Conservation (phyloP, 2,888 invertebrate genomes). For the Alloscopus bannaensis region DNA sequence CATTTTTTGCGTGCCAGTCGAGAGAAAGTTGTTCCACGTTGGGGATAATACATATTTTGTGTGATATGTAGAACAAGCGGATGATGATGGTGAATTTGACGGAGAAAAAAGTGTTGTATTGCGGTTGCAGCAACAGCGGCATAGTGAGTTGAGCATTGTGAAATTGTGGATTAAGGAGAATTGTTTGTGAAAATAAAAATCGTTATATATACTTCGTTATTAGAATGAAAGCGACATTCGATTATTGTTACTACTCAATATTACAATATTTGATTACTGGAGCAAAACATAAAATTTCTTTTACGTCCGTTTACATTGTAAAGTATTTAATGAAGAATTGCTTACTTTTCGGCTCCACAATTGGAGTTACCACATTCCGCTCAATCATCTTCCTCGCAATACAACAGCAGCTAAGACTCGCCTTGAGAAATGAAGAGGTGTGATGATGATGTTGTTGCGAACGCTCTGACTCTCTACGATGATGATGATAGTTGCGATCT, state of each 20-base stretch:
- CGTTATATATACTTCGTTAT: no score
- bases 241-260: no score
- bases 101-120: no score
- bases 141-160: no score
- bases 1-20: neutral
- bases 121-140: no score
- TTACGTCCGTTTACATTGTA: slow-evolving; percentile 3
- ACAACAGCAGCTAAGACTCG: slow-evolving; percentile 53
- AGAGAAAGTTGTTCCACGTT: neutral
- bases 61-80: slow-evolving; percentile 40
- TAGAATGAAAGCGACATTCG: no score
- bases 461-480: neutral
- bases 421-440: slow-evolving; percentile 27
- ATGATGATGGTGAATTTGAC: slow-evolving; percentile 36
- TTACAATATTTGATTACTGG: no score
- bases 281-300: no score
- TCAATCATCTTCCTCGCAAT: slow-evolving; percentile 61
- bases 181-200: no score
- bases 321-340: neutral
- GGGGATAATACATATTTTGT: neutral
- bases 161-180: no score
- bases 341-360: slow-evolving; percentile 57
- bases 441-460: neutral
- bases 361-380: slow-evolving; percentile 61
- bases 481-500: slow-evolving; percentile 11